These are phyloP conservation scores for Drosophila subobscura DNA, from an alignment of 1,140 invertebrate genomes.

Conservation along the genomic window DNA sequence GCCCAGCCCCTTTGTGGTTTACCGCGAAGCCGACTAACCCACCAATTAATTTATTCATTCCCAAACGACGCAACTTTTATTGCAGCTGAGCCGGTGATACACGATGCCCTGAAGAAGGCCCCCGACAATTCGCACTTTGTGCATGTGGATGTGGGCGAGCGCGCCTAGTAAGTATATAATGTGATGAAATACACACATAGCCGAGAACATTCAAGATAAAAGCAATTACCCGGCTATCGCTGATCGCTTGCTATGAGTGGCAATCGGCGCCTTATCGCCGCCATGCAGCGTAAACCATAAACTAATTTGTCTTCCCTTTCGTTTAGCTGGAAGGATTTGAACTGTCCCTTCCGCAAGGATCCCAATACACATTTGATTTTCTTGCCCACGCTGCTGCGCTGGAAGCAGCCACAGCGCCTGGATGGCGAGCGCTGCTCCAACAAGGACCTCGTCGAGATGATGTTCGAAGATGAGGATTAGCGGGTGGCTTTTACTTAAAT, in stretches of 20 bases:
- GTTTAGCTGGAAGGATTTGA: conserved; percentile 90
- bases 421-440: conserved; percentile 89
- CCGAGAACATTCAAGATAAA: conserved; percentile 55
- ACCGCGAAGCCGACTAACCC: conserved; percentile 2
- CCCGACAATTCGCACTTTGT: conserved; percentile 86
- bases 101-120: conserved; percentile 85
- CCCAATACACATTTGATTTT: conserved; percentile 87
- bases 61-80: conserved; percentile 12
- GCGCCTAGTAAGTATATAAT: conserved; percentile 80
- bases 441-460: conserved; percentile 86
- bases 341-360: conserved; percentile 90
- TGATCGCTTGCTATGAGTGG: conserved; percentile 24
- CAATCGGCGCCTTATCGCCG: conserved; percentile 11
- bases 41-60: conserved; percentile 12
- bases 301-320: conserved; percentile 54
- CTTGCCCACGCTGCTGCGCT: conserved; percentile 89
- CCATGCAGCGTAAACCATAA: conserved; percentile 20
- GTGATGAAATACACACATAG: conserved; percentile 46
- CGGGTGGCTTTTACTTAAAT: conserved; percentile 14
- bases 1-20: conserved; percentile 11
- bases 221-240: conserved; percentile 14
- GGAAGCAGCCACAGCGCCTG: conserved; percentile 89
- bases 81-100: conserved; percentile 87
- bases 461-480: conserved; percentile 81
- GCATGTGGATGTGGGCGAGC: conserved; percentile 89